phyloP scores from a whole-genome alignment of 2,888 invertebrate species.

The Argyra leucocephala region DNA sequence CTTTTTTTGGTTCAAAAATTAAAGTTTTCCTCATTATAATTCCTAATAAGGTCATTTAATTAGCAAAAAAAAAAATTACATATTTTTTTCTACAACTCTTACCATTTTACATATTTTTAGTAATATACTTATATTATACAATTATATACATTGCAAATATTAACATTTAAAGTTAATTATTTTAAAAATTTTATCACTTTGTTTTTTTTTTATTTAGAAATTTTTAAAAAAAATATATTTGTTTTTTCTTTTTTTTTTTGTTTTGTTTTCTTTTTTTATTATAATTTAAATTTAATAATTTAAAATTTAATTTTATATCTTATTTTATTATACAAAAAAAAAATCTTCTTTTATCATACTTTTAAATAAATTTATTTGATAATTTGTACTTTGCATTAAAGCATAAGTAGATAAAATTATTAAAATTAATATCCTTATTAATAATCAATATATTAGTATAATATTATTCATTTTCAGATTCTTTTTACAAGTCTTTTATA shows the following conservation, averaged over 20 bases:
- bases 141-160: too few species aligned
- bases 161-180: too few species aligned
- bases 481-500: background rate
- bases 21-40: too few species aligned
- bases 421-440: background rate
- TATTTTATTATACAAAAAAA: background rate
- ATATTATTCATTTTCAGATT: background rate
- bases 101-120: too few species aligned
- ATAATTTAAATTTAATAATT: too few species aligned
- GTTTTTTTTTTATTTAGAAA: background rate
- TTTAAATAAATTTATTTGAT: background rate
- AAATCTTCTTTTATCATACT: background rate
- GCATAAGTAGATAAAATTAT: conserved; percentile 1
- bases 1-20: too few species aligned
- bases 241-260: background rate
- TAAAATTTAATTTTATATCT: background rate
- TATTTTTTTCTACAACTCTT: too few species aligned
- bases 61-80: too few species aligned
- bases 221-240: background rate
- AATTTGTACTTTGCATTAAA: conserved; percentile 2
- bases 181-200: too few species aligned
- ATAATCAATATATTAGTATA: background rate
- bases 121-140: too few species aligned
- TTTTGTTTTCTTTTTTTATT: background rate
- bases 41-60: too few species aligned